Base-by-base conservation (phyloP, 2,113 vertebrate genomes). In the Dicerorhinus sumatrensis region DNA sequence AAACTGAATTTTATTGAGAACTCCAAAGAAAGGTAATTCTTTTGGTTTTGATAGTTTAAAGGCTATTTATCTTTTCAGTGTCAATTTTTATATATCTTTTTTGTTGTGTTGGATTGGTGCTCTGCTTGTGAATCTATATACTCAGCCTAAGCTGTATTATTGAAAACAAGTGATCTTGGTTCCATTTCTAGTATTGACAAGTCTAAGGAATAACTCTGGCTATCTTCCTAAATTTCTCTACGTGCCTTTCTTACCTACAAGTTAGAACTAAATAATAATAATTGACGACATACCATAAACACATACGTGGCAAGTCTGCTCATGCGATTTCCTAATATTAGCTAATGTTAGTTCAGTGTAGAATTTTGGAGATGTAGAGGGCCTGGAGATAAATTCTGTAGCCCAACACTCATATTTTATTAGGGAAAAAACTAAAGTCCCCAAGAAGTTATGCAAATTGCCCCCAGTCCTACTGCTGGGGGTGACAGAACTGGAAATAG, bases 181-280 rank as follows among this genome's bases (percentile, higher is more conserved):
- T 97, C 60, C 58, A 76, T 63, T 93, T 96, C 92, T 69, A 91
- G 88, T 84, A 94, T 84, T 90, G 94, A 96, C 92, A 97, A 95
- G 83, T 63, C 92, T 89, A 54, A 69, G 79, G 65, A 96, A 80
- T 60, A 56, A 88, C 27, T 79, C 62, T 96, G 93, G 82, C 89
- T 87, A 81, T 69, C 86, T 83, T 85, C 92, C 96, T 92, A 69
- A 85, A 94, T 86, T 88, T 96, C 46, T 75, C 54, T 94, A 20
- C 31, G 46, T 65, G 75, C 29, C 70, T 77, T 62, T 91, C 88
- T 93, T 62, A 63, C 51, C 70, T 93, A 76, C 90, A 96, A 94
- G 86, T 97, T 94, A 96, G 95, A 90, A 90, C 92, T n/a, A 39
- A 89, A 80, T 63, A 96, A 91, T 48, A 92, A 82, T 79, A 85